Evolutionary conservation across 35 echinoderm and acorn worm genomes (phyloP).

Genomic region (Chiridota heheva): DNA sequence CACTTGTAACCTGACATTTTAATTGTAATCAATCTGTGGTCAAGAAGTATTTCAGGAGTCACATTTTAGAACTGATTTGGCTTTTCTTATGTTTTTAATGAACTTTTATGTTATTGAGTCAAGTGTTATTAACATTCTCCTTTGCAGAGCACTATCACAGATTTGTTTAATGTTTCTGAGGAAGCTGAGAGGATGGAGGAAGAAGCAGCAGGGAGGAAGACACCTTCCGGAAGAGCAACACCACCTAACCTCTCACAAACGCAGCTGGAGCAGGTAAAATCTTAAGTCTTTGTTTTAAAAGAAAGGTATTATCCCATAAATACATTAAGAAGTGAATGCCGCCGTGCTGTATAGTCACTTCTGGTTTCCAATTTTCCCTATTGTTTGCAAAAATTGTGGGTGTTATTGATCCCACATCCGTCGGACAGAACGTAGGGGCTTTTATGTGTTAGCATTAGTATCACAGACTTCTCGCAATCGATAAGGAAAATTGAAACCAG

Average conservation of each 20-base stretch:
- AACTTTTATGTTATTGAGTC: neutral
- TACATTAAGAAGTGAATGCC: no score
- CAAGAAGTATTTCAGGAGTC: neutral
- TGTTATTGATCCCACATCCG: no score
- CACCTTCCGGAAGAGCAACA: neutral
- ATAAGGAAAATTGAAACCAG: no score
- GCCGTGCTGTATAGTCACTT: no score
- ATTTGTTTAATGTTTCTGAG: conserved; percentile 77
- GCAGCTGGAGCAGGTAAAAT: conserved; percentile 83
- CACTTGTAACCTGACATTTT: no score
- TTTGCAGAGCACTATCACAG: conserved; percentile 71
- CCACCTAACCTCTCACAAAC: conserved; percentile 47
- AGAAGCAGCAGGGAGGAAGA: neutral
- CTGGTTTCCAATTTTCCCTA: neutral
- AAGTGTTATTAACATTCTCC: no score
- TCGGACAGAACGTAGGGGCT: no score
- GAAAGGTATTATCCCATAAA: no score
- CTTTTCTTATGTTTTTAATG: neutral
- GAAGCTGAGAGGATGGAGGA: conserved; percentile 6
- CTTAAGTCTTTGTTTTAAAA: no score
- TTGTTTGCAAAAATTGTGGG: no score
- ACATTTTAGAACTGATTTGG: neutral
- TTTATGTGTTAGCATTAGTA: no score
- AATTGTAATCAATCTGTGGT: neutral
- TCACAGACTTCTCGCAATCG: no score